A percentile compares a stretch with the other conserved stretches of the same genome.
phyloP scores from a whole-genome alignment of 2,888 invertebrate species.

The Cerceris rybyensis region DNA sequence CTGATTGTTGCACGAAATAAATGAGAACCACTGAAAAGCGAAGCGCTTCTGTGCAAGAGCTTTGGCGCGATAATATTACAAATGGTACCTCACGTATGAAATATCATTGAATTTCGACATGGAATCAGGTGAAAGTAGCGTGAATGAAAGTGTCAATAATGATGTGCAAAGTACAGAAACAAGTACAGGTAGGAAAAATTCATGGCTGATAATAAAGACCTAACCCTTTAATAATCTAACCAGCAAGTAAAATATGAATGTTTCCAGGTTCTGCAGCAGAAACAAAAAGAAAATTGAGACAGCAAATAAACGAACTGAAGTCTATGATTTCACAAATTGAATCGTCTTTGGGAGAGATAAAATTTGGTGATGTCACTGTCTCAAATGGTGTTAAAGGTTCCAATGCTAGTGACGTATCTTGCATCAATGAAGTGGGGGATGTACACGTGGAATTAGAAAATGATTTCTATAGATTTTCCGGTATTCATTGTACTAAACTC shows the following conservation, averaged over 20 bases:
- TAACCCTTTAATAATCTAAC: slow-evolving; percentile 30
- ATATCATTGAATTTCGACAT: slow-evolving; percentile 22
- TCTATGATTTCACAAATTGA: slow-evolving; percentile 45
- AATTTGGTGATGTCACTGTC: slow-evolving; percentile 44
- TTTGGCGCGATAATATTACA: neutral
- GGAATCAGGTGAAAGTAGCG: neutral
- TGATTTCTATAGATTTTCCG: slow-evolving; percentile 60
- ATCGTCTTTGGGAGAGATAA: slow-evolving; percentile 12
- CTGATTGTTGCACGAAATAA: neutral
- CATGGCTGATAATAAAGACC: neutral
- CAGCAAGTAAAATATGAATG: neutral
- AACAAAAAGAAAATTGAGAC: slow-evolving; percentile 46
- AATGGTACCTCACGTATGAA: neutral
- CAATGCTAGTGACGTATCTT: neutral
- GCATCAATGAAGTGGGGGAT: neutral
- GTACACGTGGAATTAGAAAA: slow-evolving; percentile 26
- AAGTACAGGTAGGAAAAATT: slow-evolving; percentile 7
- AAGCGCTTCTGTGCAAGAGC: neutral
- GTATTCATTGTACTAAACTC: slow-evolving; percentile 61
- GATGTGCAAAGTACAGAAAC: neutral
- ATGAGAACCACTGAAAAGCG: neutral
- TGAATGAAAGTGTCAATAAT: neutral
- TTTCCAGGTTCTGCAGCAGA: slow-evolving; percentile 21
- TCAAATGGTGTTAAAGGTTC: neutral
- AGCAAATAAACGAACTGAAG: slow-evolving; percentile 55